A percentile compares a stretch with the other conserved stretches of the same genome.
phyloP scores from a whole-genome alignment of 1,140 invertebrate genomes.

The Amphibalanus amphitrite region DNA sequence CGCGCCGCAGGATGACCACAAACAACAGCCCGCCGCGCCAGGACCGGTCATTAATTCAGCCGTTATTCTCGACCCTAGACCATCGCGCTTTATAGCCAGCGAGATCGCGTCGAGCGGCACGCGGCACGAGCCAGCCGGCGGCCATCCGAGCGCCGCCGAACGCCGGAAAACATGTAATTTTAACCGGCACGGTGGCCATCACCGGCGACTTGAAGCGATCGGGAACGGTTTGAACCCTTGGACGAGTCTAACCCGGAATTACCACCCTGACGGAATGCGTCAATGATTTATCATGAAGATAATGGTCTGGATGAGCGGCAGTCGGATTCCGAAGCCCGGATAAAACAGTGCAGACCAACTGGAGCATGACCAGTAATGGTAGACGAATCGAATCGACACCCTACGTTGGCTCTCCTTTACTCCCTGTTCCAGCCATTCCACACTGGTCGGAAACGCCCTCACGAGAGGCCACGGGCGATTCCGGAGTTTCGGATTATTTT shows the following conservation, averaged over 20 bases:
- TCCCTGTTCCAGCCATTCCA: too few relatives aligned
- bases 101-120: not conserved
- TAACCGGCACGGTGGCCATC: not conserved
- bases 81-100: not conserved
- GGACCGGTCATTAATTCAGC: not conserved
- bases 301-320: not conserved
- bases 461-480: too few relatives aligned
- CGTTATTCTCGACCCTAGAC: not conserved
- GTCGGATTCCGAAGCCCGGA: not conserved
- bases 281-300: not conserved
- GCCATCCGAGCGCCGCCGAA: not conserved
- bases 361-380: not conserved
- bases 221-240: not conserved
- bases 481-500: too few relatives aligned
- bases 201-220: not conserved
- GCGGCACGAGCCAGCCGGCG: not conserved
- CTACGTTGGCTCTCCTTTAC: too few relatives aligned
- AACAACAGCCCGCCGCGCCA: not conserved
- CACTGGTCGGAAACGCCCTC: too few relatives aligned
- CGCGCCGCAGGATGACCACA: not conserved
- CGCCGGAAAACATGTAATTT: not conserved
- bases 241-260: not conserved
- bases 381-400: not conserved
- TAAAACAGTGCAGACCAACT: too few relatives aligned
- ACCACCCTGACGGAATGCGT: not conserved